Conservation (phyloP, 2,888 invertebrate species). For the Cylloceria caligata region DNA sequence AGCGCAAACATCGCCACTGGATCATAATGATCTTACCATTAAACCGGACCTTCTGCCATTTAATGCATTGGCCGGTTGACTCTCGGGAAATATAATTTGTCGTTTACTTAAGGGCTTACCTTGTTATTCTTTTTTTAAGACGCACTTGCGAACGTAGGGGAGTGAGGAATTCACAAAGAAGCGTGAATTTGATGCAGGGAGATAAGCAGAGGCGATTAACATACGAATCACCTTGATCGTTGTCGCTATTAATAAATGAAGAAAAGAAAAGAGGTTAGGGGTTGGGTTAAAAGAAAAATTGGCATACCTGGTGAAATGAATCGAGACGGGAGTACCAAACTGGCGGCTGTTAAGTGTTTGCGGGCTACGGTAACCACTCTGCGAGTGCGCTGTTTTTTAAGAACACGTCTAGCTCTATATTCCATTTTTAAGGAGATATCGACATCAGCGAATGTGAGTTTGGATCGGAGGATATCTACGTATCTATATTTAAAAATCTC, state of each 20-base stretch:
- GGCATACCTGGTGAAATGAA: not conserved
- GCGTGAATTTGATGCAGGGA: constrained; percentile 64
- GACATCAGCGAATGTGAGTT: no score
- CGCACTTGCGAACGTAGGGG: not conserved
- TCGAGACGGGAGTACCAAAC: not conserved
- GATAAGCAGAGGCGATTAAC: constrained; percentile 61
- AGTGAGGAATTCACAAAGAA: constrained; percentile 49
- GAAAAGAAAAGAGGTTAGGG: not conserved
- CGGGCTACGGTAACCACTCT: not conserved
- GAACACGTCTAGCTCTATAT: no score
- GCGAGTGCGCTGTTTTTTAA: no score
- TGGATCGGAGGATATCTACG: no score
- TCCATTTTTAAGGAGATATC: no score
- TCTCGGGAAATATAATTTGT: constrained; percentile 46
- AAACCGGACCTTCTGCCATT: constrained; percentile 52
- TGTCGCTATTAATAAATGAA: constrained; percentile 54
- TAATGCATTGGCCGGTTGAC: not conserved
- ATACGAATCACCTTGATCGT: constrained; percentile 56
- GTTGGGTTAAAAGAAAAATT: constrained; percentile 35
- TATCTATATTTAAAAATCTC: no score
- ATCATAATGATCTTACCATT: constrained; percentile 50
- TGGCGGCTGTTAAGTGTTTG: constrained; percentile 70
- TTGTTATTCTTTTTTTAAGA: constrained; percentile 41
- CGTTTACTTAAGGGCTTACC: constrained; percentile 51
- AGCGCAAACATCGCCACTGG: constrained; percentile 16